These are phyloP conservation scores for Synodontis membranacea DNA, from an alignment of 2,113 vertebrate species.

Conservation along the genomic window DNA sequence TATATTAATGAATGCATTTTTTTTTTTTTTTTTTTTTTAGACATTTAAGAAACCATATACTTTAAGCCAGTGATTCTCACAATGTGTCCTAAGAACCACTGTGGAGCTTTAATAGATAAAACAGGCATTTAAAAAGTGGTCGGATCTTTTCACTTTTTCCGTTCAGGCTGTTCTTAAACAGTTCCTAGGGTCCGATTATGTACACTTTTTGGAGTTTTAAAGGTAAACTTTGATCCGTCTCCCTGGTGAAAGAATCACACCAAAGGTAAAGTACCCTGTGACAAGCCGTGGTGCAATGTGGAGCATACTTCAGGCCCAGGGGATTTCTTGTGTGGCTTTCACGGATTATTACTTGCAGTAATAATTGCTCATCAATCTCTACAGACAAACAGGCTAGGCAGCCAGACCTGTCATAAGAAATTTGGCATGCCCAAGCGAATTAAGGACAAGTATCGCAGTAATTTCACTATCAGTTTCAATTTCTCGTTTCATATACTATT, in stretches of 20 bases:
- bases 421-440: background rate
- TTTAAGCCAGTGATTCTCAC: background rate
- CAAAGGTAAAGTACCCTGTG: background rate
- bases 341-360: background rate
- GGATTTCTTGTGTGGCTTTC: too few relatives aligned
- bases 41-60: background rate
- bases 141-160: background rate
- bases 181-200: background rate
- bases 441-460: too few relatives aligned
- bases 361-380: background rate
- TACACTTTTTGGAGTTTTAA: background rate
- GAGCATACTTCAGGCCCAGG: background rate
- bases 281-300: background rate
- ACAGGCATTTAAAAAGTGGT: background rate
- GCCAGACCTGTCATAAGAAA: background rate
- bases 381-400: background rate
- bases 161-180: background rate
- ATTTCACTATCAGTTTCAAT: too few relatives aligned
- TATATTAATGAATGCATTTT: background rate
- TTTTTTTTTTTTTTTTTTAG: too few relatives aligned
- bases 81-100: background rate
- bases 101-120: background rate
- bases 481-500: background rate
- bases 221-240: background rate
- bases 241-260: background rate